These are phyloP conservation scores for Scaptomyza polygonia DNA, from an alignment of 2,888 invertebrate genomes.

Conservation along the genomic window DNA sequence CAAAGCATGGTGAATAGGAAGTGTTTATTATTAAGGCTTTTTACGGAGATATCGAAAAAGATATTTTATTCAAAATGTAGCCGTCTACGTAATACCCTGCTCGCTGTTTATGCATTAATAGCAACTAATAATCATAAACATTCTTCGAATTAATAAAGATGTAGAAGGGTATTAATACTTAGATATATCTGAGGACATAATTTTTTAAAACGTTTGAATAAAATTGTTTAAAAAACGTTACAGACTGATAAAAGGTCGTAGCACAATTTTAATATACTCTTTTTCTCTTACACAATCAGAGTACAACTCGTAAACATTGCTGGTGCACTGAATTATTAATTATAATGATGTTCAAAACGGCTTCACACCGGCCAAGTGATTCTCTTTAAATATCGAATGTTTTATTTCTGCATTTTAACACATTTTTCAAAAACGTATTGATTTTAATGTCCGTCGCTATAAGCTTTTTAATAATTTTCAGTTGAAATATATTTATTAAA, in stretches of 20 bases:
- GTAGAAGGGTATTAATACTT: neutral
- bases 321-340: slow-evolving; percentile 6
- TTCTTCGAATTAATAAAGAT: neutral
- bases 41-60: neutral
- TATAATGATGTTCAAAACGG: neutral
- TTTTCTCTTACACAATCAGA: neutral
- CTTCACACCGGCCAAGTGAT: neutral
- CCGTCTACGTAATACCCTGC: neutral
- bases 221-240: too few species aligned
- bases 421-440: too few species aligned
- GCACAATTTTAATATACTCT: neutral
- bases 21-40: neutral
- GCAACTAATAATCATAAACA: neutral
- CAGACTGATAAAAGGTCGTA: neutral
- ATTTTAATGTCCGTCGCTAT: too few species aligned
- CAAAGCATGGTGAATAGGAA: neutral
- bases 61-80: neutral
- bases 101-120: too few species aligned
- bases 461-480: too few species aligned
- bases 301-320: neutral
- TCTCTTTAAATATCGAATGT: neutral
- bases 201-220: too few species aligned
- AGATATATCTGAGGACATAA: too few species aligned
- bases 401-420: too few species aligned
- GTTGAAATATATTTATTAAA: too few species aligned